A percentile compares a stretch with the other conserved stretches of the same genome.
These are phyloP conservation scores for Dreissena polymorpha DNA, from an alignment of 1,140 invertebrate species.

Conservation along the genomic window DNA sequence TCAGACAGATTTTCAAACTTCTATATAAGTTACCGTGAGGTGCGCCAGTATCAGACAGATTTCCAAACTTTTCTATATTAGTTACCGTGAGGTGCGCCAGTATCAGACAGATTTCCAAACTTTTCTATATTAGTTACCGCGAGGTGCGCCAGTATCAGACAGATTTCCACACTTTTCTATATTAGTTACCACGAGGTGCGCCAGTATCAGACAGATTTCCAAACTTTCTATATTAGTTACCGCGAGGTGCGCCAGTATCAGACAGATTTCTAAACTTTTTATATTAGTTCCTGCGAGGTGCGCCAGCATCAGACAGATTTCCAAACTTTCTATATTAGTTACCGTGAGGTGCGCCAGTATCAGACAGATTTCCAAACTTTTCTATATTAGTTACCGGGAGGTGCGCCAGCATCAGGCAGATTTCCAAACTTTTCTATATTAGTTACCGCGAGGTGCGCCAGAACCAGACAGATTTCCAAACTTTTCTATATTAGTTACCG, in stretches of 20 bases:
- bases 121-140: constrained; percentile 71
- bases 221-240: no score
- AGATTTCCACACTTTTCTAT: constrained; percentile 63
- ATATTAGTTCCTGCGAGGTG: constrained; percentile 76
- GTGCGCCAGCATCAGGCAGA: constrained; percentile 73
- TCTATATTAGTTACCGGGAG: constrained; percentile 76
- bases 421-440: no score
- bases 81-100: constrained; percentile 77
- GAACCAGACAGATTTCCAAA: constrained; percentile 69
- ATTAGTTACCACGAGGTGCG: constrained; percentile 78
- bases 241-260: constrained; percentile 76
- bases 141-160: constrained; percentile 77
- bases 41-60: constrained; percentile 72
- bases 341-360: constrained; percentile 77
- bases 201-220: constrained; percentile 69
- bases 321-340: no score
- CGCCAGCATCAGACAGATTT: constrained; percentile 71
- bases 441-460: constrained; percentile 77
- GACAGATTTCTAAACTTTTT: no score
- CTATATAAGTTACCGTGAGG: constrained; percentile 76
- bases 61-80: no score
- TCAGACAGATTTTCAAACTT: constrained; percentile 67
- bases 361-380: constrained; percentile 69
- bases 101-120: constrained; percentile 70
- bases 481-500: constrained; percentile 73